Evolutionary conservation across 2,113 vertebrate genomes (phyloP).

Genomic region (Podiceps cristatus): DNA sequence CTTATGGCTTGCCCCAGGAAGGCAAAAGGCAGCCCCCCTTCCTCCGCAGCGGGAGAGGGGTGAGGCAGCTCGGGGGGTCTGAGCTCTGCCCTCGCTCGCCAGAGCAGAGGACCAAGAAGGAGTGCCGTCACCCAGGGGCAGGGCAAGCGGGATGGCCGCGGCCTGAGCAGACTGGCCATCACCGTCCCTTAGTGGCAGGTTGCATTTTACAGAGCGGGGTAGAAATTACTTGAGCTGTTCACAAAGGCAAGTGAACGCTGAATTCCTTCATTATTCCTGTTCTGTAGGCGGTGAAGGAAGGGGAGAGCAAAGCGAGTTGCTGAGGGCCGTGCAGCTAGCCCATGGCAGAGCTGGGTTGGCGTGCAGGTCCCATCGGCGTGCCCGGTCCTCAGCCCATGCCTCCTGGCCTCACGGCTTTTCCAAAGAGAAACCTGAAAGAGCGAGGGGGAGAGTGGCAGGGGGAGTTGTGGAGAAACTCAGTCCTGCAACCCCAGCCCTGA

Average conservation of each 20-base stretch:
- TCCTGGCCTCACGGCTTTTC: neutral
- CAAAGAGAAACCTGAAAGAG: neutral
- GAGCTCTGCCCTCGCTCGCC: neutral
- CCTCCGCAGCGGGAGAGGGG: neutral
- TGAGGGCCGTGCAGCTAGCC: neutral
- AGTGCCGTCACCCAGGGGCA: neutral
- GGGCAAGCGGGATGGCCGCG: neutral
- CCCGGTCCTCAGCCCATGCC: neutral
- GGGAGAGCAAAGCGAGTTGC: neutral
- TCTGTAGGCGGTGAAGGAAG: neutral
- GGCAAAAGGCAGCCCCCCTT: neutral
- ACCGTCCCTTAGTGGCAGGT: neutral
- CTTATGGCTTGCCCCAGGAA: neutral
- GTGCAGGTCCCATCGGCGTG: rapidly evolving
- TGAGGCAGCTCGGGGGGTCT: neutral
- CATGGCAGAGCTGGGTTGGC: neutral
- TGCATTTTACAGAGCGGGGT: neutral
- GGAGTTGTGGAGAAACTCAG: neutral
- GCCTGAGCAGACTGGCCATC: neutral
- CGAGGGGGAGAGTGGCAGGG: neutral
- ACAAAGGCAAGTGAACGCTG: neutral
- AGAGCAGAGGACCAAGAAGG: neutral
- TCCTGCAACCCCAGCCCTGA: neutral
- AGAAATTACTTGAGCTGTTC: neutral
- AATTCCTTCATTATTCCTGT: neutral